Base-by-base conservation (phyloP, 2,113 vertebrate species). In the Spea bombifrons region DNA sequence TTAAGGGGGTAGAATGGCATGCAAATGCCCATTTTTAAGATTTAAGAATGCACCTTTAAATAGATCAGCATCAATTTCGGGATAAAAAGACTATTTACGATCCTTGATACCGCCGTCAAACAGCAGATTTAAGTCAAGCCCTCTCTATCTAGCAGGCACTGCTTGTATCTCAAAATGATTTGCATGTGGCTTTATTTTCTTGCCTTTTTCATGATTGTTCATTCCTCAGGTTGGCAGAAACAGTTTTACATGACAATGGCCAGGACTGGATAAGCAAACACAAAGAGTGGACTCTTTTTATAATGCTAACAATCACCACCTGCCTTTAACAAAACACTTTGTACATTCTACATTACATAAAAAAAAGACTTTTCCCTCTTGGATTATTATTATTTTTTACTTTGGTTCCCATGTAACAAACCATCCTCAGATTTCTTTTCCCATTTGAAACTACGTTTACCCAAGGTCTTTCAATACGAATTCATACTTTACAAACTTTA, bases 211-310 rank as follows among this genome's bases (percentile, higher is more conserved):
- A 73, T 59, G 70, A 79, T 79, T 79, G 43, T 45, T 66, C 30
- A 49, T 66, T 63, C 71, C 63, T 30, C 61, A 57, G 70, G 64
- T 79, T 73, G 16, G 44, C 63, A 12, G 70, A n/a, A 61, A 66
- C 63, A 47, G 63, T 73, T 79, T 79, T 79, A 79, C 77, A 79
- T 79, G 61, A 79, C 73, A 79, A 79, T 73, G 46, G 48, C 71
- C 7, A 13, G 77, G 71, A 66, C 70, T 66, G 70, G 71, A 79
- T 66, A 70, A 73, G 50, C 77, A 79, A 73, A 73, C 70, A 73
- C 77, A 79, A 73, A 79, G 70, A 73, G 61, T 66, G 77, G 70
- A 79, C 77, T 79, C 44, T 79, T 76, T 78, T 78, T 70, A 64
- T 73, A 59, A 15, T 57, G 65, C 53, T 79, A 73, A 73, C 70